Percentiles rank a stretch among this genome's conserved stretches.
Conservation (phyloP, 2,113 vertebrate species). For the Cryptomyrus ogoouensis region DNA sequence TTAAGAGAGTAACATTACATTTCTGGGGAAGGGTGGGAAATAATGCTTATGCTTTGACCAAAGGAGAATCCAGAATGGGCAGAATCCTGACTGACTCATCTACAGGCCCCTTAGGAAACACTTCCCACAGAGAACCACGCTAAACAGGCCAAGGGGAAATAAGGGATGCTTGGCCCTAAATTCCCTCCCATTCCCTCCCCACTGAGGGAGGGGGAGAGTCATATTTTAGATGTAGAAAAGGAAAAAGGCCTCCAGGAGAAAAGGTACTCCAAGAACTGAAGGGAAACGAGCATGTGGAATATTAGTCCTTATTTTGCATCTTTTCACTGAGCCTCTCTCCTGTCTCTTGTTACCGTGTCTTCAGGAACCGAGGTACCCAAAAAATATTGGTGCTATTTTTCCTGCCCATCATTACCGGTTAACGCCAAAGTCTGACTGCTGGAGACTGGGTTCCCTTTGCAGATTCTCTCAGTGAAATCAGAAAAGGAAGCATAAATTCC, state of each 20-base stretch:
- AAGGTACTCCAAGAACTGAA: conserved; percentile 10
- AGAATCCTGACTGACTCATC: not conserved
- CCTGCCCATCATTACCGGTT: not conserved
- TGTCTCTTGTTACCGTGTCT: not conserved
- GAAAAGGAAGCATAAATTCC: conserved; percentile 29
- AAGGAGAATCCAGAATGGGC: not conserved
- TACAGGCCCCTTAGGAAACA: conserved; percentile 14
- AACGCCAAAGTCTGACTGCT: not conserved
- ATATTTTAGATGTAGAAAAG: conserved; percentile 25
- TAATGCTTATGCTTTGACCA: not conserved
- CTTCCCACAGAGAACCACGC: conserved; percentile 17
- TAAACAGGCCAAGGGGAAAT: conserved; percentile 32
- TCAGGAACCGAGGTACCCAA: not conserved
- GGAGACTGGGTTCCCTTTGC: not conserved
- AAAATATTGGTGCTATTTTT: not conserved
- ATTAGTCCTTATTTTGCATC: not conserved
- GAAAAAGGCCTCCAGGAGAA: not conserved
- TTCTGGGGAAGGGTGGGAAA: not conserved
- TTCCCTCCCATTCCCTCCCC: conserved; percentile 11
- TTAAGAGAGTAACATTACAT: not conserved
- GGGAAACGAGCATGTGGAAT: not conserved
- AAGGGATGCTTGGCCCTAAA: conserved; percentile 19
- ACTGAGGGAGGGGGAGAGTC: conserved; percentile 10
- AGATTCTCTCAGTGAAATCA: conserved; percentile 18
- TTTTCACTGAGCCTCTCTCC: not conserved